These are phyloP conservation scores for Drosophila vallismaia DNA, from an alignment of 2,888 invertebrate species.

Conservation along the genomic window DNA sequence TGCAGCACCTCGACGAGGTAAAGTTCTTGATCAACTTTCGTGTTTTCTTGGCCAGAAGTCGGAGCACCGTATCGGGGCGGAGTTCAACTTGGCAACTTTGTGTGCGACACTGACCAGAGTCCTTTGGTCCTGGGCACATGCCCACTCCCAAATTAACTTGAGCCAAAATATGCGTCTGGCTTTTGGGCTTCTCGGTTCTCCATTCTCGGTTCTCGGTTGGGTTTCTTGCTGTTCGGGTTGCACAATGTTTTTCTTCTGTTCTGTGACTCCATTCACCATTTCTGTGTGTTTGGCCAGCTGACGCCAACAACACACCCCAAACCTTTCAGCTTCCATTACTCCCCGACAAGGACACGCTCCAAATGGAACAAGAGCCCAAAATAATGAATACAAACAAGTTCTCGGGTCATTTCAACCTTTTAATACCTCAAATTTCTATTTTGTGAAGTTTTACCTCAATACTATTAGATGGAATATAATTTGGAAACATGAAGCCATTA, in stretches of 20 bases:
- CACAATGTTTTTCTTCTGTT: slow-evolving; percentile 43
- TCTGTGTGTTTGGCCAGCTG: slow-evolving; percentile 67
- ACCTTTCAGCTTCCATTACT: neutral
- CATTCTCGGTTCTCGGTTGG: no score
- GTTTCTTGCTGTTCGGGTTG: slow-evolving; percentile 20
- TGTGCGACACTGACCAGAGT: slow-evolving; percentile 61
- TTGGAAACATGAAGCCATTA: neutral
- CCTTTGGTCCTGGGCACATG: slow-evolving; percentile 7
- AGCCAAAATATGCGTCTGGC: slow-evolving; percentile 43
- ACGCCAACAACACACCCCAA: slow-evolving; percentile 45
- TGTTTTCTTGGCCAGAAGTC: slow-evolving; percentile 35
- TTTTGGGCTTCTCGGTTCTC: slow-evolving; percentile 9
- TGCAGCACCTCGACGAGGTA: slow-evolving; percentile 36
- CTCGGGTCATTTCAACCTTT: neutral
- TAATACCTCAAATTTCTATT: neutral
- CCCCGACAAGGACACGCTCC: slow-evolving; percentile 32
- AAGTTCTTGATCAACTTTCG: slow-evolving; percentile 62
- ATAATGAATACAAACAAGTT: slow-evolving; percentile 43
- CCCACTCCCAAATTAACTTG: slow-evolving; percentile 34
- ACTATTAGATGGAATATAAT: no score
- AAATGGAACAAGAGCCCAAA: slow-evolving; percentile 36
- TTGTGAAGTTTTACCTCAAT: neutral
- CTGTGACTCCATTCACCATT: slow-evolving; percentile 52
- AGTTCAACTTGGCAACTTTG: slow-evolving; percentile 63
- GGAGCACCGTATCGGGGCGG: slow-evolving; percentile 20